Evolutionary conservation across 2,797 vertebrate species (phyloP).

Genomic region (Alfaro cultratus): DNA sequence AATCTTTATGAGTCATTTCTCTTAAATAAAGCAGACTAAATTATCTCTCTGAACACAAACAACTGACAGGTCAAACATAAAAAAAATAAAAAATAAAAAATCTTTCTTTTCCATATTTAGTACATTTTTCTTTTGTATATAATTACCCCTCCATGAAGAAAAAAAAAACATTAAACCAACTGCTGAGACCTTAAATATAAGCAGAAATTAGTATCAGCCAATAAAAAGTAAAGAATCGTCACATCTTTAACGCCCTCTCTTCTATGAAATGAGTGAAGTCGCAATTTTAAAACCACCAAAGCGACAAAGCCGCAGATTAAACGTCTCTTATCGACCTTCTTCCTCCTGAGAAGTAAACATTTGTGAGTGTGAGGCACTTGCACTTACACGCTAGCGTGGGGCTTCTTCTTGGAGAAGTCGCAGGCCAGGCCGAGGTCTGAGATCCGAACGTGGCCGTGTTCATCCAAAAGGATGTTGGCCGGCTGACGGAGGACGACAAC

Average conservation of each 20-base stretch:
- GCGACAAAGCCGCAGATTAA: background rate
- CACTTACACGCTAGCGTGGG: constrained; percentile 96
- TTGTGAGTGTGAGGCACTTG: background rate
- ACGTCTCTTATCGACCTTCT: background rate
- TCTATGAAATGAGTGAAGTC: background rate
- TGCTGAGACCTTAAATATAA: background rate
- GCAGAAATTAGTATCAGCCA: background rate
- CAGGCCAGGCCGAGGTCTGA: constrained; percentile 97
- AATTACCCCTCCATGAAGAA: background rate
- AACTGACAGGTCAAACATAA: background rate
- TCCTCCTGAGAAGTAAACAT: background rate
- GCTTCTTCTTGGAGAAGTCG: constrained; percentile 98
- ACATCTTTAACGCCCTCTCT: background rate
- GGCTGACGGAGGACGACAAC: constrained; percentile 79
- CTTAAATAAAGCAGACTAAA: background rate
- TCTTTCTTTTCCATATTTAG: too few species aligned
- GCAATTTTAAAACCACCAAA: background rate
- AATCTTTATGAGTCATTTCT: background rate
- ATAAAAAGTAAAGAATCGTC: background rate
- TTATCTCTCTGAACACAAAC: background rate
- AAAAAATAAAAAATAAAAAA: too few species aligned
- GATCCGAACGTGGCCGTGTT: constrained; percentile 94
- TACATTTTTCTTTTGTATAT: too few species aligned
- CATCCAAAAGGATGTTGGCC: constrained; percentile 96
- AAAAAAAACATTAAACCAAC: background rate